Conservation (phyloP, 2,113 vertebrate species). For the Sphyrna mokarran region DNA sequence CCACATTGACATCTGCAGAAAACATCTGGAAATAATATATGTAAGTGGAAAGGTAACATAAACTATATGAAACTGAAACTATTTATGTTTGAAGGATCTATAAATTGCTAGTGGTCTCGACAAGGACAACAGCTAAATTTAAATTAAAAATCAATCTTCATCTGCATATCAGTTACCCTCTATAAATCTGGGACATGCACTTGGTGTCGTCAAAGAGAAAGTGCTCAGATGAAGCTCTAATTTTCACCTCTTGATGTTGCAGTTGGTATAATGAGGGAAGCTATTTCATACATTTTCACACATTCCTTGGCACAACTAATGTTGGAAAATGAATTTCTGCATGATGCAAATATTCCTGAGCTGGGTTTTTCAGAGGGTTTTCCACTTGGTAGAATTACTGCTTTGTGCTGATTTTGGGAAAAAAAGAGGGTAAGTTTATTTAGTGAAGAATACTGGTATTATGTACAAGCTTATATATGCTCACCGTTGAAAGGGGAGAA, state of each 20-base stretch:
- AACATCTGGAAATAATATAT: neutral
- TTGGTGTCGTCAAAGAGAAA: neutral
- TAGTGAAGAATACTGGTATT: neutral
- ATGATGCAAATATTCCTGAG: neutral
- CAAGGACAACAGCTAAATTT: slow-evolving; percentile 22
- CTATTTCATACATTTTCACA: neutral
- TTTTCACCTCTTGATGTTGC: neutral
- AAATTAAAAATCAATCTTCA: slow-evolving; percentile 25
- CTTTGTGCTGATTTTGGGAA: neutral
- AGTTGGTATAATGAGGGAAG: neutral
- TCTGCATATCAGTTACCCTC: neutral
- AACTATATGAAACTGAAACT: no score
- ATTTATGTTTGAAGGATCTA: neutral
- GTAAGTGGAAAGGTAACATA: neutral
- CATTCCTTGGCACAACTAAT: neutral
- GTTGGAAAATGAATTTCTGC: neutral
- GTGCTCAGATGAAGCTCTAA: neutral
- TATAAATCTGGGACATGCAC: neutral
- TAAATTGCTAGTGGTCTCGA: neutral
- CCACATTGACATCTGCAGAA: neutral
- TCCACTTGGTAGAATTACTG: neutral
- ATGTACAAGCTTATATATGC: neutral
- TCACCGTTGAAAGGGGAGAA: neutral
- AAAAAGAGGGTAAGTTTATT: neutral
- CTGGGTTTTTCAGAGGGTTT: neutral